Evolutionary conservation across 2,888 invertebrate genomes (phyloP), one percentile per base, ranked within the genome.

Genomic region (Clepsis dumicolana): DNA sequence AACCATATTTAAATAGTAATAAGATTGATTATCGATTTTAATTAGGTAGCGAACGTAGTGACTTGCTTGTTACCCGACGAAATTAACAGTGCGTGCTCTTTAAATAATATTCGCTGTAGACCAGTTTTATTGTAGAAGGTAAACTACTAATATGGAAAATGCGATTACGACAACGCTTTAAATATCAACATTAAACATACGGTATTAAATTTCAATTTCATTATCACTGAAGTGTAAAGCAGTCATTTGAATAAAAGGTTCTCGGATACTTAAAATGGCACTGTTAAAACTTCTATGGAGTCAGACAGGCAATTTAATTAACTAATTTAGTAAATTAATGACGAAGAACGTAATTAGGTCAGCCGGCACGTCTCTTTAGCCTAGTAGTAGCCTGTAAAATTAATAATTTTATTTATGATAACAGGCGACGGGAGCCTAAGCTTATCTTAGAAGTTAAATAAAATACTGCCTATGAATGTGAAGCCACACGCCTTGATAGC

Each of bases 331-430:
- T 41, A 52, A 59, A 59, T 52, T 32, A 56, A 48, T 35, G 48
- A 18, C 56, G 5, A 24, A 64, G 56, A 64, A 29, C 29, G 12
- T 25, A 65, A 38, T 27, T 59, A 38, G 52, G 65, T 65, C 59
- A 52, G 27, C 2, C 52, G 52, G 29, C 12, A 18, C 27, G 27
- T 18, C 44, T 16, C 38, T 50, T 29, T 53, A 18, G 52, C 48
- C 53, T 16, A 52, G 52, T 16, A 52, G 52, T 62, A 16, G 50
- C 48, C 16, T 18, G 44, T 44, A 44, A 44, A 44, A 18, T 38
- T 38, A n/a, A 12, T 38, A 3, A 8, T 32, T 10, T 32, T 8
- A 32, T 32, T 32, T 1, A 32, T 32, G 32, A 32, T 32, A 32
- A 32, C 12, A 10, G 32, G 8, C 32, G 32, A n/a, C n/a, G n/a